Conservation (phyloP, 1,140 invertebrate species). For the Zaprionus nigranus region DNA sequence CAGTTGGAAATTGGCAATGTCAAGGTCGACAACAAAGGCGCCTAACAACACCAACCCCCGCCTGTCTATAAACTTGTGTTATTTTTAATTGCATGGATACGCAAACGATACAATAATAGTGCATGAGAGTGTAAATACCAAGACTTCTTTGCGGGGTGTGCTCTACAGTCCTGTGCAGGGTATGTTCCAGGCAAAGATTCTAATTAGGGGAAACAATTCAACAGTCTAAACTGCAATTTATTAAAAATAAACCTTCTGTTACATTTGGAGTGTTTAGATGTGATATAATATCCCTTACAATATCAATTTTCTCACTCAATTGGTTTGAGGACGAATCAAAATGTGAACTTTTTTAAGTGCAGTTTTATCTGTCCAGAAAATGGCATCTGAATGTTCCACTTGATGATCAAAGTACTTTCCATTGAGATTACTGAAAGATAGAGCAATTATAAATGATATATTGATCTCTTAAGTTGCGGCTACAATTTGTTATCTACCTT, state of each 20-base stretch:
- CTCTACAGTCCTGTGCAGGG: too few relatives aligned
- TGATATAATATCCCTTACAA: too few relatives aligned
- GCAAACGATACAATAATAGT: neutral
- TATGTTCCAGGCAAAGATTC: too few relatives aligned
- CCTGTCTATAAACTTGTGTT: neutral
- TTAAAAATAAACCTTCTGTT: too few relatives aligned
- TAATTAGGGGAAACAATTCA: too few relatives aligned
- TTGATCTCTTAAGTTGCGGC: neutral
- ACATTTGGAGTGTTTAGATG: too few relatives aligned
- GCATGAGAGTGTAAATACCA: neutral
- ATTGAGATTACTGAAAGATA: neutral
- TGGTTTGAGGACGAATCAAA: neutral
- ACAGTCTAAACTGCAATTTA: too few relatives aligned
- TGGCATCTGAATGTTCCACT: neutral
- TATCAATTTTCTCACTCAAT: too few relatives aligned
- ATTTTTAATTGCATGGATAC: constrained; percentile 16
- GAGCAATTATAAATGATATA: neutral
- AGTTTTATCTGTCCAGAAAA: neutral
- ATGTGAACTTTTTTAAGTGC: neutral
- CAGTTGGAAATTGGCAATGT: constrained; percentile 19
- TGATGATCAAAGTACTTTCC: neutral
- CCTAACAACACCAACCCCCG: neutral
- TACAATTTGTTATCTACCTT: neutral
- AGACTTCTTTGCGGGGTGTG: neutral
- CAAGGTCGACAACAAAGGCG: constrained; percentile 27